Evolutionary conservation across 1,140 invertebrate genomes (phyloP).

Genomic region (Hyles euphorbiae): DNA sequence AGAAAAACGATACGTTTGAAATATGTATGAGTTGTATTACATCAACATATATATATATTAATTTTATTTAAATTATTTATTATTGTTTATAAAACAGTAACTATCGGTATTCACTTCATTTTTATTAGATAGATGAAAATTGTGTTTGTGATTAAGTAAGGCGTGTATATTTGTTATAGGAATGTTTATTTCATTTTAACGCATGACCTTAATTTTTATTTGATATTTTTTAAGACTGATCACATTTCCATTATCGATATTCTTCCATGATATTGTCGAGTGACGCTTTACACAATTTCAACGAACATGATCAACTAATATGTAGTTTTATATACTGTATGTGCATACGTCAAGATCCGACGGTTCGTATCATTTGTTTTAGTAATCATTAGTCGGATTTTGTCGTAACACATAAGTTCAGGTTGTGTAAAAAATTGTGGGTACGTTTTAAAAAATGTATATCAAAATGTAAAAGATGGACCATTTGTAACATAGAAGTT

Average conservation of each 20-base stretch:
- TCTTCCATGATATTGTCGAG: slow-evolving; percentile 30
- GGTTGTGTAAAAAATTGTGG: slow-evolving; percentile 49
- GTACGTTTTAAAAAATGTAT: slow-evolving; percentile 50
- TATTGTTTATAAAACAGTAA: too few species aligned
- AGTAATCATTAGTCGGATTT: too few species aligned
- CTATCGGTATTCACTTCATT: too few species aligned
- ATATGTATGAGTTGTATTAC: too few species aligned
- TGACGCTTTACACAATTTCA: slow-evolving; percentile 5
- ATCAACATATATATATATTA: too few species aligned
- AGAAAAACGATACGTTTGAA: not conserved
- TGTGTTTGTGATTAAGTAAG: too few species aligned
- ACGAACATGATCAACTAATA: slow-evolving; percentile 2
- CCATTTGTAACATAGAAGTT: slow-evolving; percentile 50
- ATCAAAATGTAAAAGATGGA: slow-evolving; percentile 71
- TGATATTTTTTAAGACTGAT: slow-evolving; percentile 41
- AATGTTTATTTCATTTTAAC: not conserved
- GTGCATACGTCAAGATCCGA: too few species aligned
- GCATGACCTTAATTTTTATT: slow-evolving; percentile 1
- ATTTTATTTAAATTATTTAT: too few species aligned
- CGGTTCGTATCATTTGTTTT: too few species aligned
- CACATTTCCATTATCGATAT: slow-evolving; percentile 29
- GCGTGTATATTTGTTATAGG: too few species aligned
- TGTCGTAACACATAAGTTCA: slow-evolving; percentile 8
- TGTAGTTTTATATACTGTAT: too few species aligned
- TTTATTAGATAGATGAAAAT: too few species aligned